A percentile compares a stretch with the other conserved stretches of the same genome.
Evolutionary conservation across 2,797 vertebrate species (phyloP).

Genomic region (Leptoclinus maculatus): DNA sequence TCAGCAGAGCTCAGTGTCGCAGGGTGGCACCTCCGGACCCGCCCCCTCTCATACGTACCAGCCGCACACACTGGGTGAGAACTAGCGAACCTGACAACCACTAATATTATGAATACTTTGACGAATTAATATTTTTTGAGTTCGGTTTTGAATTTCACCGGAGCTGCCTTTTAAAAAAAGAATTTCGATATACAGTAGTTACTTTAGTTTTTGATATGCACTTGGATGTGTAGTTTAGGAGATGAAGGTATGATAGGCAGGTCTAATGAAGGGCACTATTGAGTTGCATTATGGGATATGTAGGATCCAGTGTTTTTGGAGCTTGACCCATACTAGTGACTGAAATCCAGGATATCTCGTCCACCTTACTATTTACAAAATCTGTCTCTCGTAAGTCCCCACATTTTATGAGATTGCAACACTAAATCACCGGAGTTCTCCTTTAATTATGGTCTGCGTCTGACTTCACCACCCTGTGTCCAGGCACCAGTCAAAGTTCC

Average conservation of each 20-base stretch:
- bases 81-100: background rate
- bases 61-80: conserved; percentile 90
- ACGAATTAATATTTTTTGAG: background rate
- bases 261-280: background rate
- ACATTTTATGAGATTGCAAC: background rate
- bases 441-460: background rate
- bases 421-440: background rate
- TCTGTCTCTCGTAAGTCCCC: background rate
- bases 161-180: background rate
- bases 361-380: background rate
- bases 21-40: conserved; percentile 86
- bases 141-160: background rate
- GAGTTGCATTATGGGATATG: background rate
- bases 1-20: conserved; percentile 89
- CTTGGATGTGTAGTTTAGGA: background rate
- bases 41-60: conserved; percentile 87
- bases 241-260: background rate
- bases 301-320: background rate
- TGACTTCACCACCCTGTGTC: conserved; percentile 12
- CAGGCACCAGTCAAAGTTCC: conserved; percentile 96
- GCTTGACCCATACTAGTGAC: background rate
- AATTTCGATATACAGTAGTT: background rate
- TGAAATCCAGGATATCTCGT: background rate
- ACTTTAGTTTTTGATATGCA: background rate
- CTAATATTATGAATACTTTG: background rate